Evolutionary conservation across 2,113 vertebrate species (phyloP).

Genomic region (Chrysochloris asiatica): DNA sequence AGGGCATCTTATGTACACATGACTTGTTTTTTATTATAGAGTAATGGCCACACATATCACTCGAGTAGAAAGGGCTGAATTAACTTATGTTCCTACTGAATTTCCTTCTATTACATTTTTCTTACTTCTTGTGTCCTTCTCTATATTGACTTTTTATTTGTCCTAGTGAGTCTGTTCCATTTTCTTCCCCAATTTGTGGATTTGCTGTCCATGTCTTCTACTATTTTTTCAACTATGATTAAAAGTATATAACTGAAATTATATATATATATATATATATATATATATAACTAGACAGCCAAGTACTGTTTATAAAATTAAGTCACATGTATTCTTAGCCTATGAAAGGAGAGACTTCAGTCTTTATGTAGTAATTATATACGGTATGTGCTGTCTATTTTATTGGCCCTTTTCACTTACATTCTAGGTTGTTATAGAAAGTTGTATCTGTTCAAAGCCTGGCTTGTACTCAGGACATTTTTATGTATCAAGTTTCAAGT

Average conservation of each 20-base stretch:
- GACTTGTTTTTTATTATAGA: slow-evolving; percentile 3
- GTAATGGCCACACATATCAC: background rate
- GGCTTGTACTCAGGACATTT: background rate
- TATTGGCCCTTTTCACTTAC: background rate
- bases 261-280: too few relatives aligned
- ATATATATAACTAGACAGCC: background rate
- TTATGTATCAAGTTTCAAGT: background rate
- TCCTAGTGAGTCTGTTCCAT: background rate
- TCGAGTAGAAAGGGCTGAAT: background rate
- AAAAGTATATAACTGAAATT: background rate
- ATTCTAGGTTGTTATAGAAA: background rate
- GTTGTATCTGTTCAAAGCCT: background rate
- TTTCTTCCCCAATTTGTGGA: background rate
- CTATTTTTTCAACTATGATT: background rate
- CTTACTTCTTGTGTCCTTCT: background rate
- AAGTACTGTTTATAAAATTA: background rate
- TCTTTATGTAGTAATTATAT: background rate
- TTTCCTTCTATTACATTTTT: background rate
- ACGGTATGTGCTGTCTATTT: background rate
- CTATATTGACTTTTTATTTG: background rate
- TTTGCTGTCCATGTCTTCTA: background rate
- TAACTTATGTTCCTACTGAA: background rate
- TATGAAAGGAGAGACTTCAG: background rate
- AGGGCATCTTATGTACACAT: background rate
- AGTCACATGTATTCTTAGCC: background rate